Conservation (phyloP, 2,113 vertebrate genomes). For the Mohoua ochrocephala region DNA sequence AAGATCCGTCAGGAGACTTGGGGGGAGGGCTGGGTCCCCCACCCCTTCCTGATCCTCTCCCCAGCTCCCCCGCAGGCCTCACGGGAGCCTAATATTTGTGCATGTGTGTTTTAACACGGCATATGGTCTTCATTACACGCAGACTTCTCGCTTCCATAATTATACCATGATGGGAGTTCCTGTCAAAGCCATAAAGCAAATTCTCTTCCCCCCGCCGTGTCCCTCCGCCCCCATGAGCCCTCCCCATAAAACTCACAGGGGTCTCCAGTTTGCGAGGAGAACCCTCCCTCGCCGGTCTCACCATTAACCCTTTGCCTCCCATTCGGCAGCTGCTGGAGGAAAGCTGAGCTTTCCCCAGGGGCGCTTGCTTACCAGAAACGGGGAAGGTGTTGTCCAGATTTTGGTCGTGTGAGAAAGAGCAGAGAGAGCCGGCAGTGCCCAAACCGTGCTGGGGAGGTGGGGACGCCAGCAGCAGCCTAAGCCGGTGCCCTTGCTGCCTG, state of each 20-base stretch:
- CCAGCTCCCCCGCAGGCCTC: background rate
- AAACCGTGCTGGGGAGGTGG: rapidly evolving
- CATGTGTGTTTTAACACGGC: conserved; percentile 50
- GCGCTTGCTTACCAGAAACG: background rate
- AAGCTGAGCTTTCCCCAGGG: background rate
- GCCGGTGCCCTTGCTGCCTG: background rate
- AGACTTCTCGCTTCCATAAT: conserved; percentile 67
- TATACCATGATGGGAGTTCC: conserved; percentile 71
- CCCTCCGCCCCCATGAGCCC: background rate
- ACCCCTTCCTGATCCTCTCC: conserved; percentile 17
- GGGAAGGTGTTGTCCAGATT: background rate
- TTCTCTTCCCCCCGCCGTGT: background rate
- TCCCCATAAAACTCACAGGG: conserved; percentile 26
- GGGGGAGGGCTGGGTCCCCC: background rate
- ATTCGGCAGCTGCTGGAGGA: background rate
- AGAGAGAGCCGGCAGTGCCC: background rate
- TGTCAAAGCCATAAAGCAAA: conserved; percentile 69
- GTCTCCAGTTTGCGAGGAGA: conserved; percentile 20
- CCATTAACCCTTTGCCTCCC: background rate
- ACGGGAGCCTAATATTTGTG: conserved; percentile 55
- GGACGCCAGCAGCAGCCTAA: background rate
- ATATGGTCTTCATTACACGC: conserved; percentile 66
- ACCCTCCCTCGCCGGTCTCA: background rate
- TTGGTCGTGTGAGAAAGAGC: rapidly evolving
- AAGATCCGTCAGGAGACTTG: background rate